Conservation (phyloP, 2,113 vertebrate species). For the Indicator maculatus region DNA sequence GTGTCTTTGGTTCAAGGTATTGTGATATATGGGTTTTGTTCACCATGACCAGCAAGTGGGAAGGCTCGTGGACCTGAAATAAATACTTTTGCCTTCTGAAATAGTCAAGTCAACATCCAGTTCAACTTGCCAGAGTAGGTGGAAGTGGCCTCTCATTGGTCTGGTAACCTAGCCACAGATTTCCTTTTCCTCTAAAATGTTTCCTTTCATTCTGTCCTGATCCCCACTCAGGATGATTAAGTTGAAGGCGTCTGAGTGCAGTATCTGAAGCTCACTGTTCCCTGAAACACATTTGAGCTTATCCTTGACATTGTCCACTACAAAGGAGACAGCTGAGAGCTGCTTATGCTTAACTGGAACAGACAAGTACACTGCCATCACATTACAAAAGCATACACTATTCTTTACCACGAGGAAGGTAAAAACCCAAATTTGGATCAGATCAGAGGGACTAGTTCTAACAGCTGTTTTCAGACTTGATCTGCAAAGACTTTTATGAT, state of each 20-base stretch:
- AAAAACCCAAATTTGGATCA: not conserved
- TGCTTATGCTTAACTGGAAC: not conserved
- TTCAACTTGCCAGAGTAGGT: not conserved
- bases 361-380: not conserved
- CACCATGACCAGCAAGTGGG: not conserved
- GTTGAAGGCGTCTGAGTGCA: not conserved
- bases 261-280: not conserved
- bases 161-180: not conserved
- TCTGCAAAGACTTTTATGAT: not conserved
- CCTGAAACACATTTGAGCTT: not conserved
- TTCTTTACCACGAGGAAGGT: not conserved
- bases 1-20: not conserved
- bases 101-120: not conserved
- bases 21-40: not conserved
- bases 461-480: constrained; percentile 7
- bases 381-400: not conserved
- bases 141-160: not conserved
- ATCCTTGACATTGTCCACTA: not conserved
- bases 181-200: not conserved
- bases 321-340: not conserved
- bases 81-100: not conserved
- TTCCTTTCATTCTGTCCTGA: not conserved
- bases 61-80: not conserved
- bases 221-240: not conserved
- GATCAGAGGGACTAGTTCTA: not conserved